Evolutionary conservation across 2,888 invertebrate species (phyloP).

Genomic region (Mallateleia sp.): DNA sequence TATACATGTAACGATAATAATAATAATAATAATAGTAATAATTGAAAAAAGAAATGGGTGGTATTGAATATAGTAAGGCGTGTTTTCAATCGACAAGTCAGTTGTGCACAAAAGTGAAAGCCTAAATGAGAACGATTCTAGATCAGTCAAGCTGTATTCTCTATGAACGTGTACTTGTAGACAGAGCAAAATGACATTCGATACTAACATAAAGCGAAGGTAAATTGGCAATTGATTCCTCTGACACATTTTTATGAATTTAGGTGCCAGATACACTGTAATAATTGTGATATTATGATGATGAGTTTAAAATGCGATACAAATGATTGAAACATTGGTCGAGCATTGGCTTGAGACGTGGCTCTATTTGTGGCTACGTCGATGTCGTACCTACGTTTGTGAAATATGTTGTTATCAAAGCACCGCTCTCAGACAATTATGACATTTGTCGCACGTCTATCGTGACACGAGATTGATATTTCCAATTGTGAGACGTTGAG

Average conservation of each 20-base stretch:
- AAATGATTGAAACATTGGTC: slow-evolving; percentile 87
- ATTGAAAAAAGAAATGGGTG: slow-evolving; percentile 55
- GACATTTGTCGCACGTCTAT: slow-evolving; percentile 87
- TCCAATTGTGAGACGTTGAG: slow-evolving; percentile 87
- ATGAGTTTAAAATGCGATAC: slow-evolving; percentile 88
- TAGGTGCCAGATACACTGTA: slow-evolving; percentile 89
- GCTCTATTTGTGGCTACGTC: slow-evolving; percentile 87
- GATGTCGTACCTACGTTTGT: slow-evolving; percentile 89
- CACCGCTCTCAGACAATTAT: slow-evolving; percentile 87
- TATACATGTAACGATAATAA: background rate
- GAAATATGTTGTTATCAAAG: slow-evolving; percentile 88
- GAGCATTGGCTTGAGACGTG: slow-evolving; percentile 87
- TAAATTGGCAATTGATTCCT: slow-evolving; percentile 87
- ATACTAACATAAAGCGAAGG: slow-evolving; percentile 84
- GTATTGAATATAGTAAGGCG: slow-evolving; percentile 56
- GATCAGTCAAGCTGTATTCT: background rate
- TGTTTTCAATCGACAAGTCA: slow-evolving; percentile 38
- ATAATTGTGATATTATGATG: slow-evolving; percentile 89
- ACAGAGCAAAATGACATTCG: slow-evolving; percentile 71
- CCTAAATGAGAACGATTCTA: slow-evolving; percentile 47
- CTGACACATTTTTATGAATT: slow-evolving; percentile 90
- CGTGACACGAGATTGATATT: slow-evolving; percentile 89
- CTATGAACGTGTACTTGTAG: slow-evolving; percentile 51
- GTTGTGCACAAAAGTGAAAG: slow-evolving; percentile 53
- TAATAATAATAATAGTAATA: background rate